A percentile compares a stretch with the other conserved stretches of the same genome.
phyloP scores from a whole-genome alignment of 2,888 invertebrate genomes.

The Nudaria mundana region DNA sequence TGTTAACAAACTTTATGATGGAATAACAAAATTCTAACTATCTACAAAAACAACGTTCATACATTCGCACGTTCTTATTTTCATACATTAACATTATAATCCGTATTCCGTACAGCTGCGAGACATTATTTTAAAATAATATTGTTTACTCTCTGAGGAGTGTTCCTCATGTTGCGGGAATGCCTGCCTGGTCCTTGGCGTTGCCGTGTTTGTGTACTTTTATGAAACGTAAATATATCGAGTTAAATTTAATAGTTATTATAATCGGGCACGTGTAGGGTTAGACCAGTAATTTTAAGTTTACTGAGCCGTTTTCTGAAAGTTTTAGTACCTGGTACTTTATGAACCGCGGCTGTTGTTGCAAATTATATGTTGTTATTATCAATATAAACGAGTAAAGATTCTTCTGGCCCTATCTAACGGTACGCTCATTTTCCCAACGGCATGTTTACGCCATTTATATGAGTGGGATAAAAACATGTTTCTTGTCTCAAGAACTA shows the following conservation, averaged over 20 bases:
- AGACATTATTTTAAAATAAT: conserved; percentile 50
- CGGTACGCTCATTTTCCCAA: no score
- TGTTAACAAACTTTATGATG: no score
- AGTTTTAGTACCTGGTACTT: no score
- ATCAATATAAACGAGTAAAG: no score
- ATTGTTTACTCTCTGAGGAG: conserved; percentile 37
- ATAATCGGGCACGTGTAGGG: conserved; percentile 11
- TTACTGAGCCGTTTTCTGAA: no score
- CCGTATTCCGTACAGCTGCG: conserved; percentile 34
- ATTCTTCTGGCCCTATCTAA: no score
- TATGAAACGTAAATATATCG: conserved; percentile 24
- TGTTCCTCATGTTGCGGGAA: conserved; percentile 31
- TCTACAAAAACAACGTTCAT: conserved; percentile 5
- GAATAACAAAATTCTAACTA: no score
- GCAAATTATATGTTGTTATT: no score
- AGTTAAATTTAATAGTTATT: conserved; percentile 29
- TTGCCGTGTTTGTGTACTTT: conserved; percentile 25
- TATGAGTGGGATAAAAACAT: no score
- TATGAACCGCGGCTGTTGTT: no score
- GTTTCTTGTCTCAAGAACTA: no score
- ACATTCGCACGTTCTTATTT: conserved; percentile 16
- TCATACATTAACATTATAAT: conserved; percentile 22
- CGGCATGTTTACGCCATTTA: no score
- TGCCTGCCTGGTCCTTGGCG: conserved; percentile 31
- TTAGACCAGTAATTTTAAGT: not conserved